A percentile compares a stretch with the other conserved stretches of the same genome.
phyloP scores from a whole-genome alignment of 2,797 vertebrate genomes.

The Falco novaeseelandiae region DNA sequence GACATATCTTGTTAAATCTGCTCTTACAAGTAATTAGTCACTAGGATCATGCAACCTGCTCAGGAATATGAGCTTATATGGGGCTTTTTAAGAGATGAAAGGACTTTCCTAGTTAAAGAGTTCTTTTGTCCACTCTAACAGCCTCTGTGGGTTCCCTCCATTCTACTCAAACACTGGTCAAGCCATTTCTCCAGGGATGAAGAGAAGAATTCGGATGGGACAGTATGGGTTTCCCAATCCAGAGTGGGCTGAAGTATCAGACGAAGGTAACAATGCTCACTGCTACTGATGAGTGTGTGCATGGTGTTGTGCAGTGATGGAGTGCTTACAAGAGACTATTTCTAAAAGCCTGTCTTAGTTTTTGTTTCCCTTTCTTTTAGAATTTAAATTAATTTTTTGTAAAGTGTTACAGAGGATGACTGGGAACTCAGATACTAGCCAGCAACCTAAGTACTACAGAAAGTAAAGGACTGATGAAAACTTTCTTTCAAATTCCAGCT shows the following conservation, averaged over 20 bases:
- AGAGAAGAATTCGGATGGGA: conserved; percentile 94
- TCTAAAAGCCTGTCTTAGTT: neutral
- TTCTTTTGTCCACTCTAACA: conserved; percentile 57
- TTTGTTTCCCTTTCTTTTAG: neutral
- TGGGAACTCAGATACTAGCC: neutral
- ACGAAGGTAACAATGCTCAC: conserved; percentile 83
- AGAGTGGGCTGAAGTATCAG: conserved; percentile 95
- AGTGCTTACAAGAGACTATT: neutral
- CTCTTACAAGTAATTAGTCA: neutral
- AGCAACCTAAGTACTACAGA: neutral
- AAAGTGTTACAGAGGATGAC: neutral
- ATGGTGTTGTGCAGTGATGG: neutral
- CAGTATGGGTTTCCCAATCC: conserved; percentile 96
- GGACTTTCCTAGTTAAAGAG: neutral
- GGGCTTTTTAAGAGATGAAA: neutral
- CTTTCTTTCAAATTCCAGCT: neutral
- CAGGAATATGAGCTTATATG: neutral
- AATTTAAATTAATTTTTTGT: neutral
- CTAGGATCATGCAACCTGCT: neutral
- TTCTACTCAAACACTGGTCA: conserved; percentile 98
- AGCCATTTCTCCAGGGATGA: conserved; percentile 98
- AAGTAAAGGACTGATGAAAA: conserved; percentile 14
- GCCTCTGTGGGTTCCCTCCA: conserved; percentile 94
- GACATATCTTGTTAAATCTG: neutral
- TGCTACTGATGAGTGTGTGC: neutral